phyloP scores from a whole-genome alignment of 1,140 invertebrate genomes.

The Bombus confusus region DNA sequence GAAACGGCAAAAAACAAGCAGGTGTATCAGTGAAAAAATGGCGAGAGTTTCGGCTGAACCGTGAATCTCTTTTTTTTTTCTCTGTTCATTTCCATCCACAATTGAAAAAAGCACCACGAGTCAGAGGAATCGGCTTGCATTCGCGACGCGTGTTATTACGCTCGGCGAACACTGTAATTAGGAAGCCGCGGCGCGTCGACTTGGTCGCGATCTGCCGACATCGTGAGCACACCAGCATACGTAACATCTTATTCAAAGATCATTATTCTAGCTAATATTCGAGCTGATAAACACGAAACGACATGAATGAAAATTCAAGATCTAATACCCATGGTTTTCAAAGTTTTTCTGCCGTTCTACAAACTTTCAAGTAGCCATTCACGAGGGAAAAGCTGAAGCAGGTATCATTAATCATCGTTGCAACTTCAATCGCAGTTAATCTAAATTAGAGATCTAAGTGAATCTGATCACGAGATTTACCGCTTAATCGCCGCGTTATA shows the following conservation, averaged over 20 bases:
- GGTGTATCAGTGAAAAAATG: background rate
- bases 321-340: background rate
- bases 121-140: background rate
- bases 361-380: background rate
- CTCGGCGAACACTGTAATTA: constrained; percentile 34
- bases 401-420: background rate
- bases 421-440: background rate
- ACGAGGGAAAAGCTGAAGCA: background rate
- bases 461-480: background rate
- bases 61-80: background rate
- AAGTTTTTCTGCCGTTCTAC: background rate
- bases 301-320: background rate
- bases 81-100: background rate
- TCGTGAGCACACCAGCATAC: background rate
- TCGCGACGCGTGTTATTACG: constrained; percentile 26
- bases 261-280: background rate
- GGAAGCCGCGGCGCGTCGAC: background rate
- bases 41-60: background rate
- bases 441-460: background rate
- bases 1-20: background rate
- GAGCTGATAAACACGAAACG: too few species aligned
- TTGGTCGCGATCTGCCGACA: background rate
- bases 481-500: background rate
- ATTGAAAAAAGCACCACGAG: background rate
- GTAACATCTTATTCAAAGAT: background rate